These are phyloP conservation scores for Thymelicus sylvestris DNA, from an alignment of 2,888 invertebrate species.

Conservation along the genomic window DNA sequence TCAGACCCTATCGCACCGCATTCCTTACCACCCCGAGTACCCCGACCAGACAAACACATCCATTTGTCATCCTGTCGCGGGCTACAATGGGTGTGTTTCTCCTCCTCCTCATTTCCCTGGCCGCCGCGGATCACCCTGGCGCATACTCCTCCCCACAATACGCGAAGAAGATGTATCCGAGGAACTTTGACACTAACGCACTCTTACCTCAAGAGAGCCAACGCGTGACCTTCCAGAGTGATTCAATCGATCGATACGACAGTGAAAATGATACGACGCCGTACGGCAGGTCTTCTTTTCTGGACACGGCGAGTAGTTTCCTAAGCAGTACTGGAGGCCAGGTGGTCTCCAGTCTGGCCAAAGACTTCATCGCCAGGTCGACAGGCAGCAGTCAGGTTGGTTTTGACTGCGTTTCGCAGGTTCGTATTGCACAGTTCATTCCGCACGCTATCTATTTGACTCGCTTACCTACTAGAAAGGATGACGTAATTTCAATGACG, in stretches of 20 bases:
- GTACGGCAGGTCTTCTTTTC: constrained; percentile 67
- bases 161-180: constrained; percentile 79
- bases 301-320: constrained; percentile 73
- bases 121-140: constrained; percentile 71
- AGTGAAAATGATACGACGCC: constrained; percentile 60
- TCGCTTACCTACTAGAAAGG: constrained; percentile 8
- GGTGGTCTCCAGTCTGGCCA: constrained; percentile 85
- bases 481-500: constrained; percentile 19
- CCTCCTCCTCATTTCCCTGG: constrained; percentile 52
- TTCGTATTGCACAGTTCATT: constrained; percentile 72
- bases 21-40: constrained; percentile 57
- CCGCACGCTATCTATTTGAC: constrained; percentile 58
- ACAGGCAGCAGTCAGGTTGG: constrained; percentile 89
- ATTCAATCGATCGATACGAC: constrained; percentile 61
- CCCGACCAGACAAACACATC: not conserved
- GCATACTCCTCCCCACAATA: constrained; percentile 82
- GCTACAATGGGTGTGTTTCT: constrained; percentile 65
- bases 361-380: constrained; percentile 88
- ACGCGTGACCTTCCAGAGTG: constrained; percentile 56
- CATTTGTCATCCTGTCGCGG: constrained; percentile 47
- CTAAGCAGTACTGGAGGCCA: constrained; percentile 78
- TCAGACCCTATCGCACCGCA: constrained; percentile 61
- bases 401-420: constrained; percentile 82
- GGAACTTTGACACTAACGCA: constrained; percentile 61
- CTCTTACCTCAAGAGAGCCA: constrained; percentile 69